Percentiles rank a stretch among this genome's conserved stretches.
Conservation (phyloP, 2,797 vertebrate genomes). For the Anguilla anguilla region DNA sequence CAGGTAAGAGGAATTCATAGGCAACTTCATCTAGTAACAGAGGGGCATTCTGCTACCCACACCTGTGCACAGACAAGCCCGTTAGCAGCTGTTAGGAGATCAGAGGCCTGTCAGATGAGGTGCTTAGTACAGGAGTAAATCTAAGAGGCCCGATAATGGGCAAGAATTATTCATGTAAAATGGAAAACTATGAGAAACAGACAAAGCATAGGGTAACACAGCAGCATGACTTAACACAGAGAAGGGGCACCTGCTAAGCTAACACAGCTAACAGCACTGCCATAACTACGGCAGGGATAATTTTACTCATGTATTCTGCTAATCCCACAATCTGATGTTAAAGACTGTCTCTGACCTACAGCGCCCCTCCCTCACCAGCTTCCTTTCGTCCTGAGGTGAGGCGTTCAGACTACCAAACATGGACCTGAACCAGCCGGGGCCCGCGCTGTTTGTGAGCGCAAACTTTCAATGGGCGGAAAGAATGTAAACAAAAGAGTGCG, state of each 20-base stretch:
- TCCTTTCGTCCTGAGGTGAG: background rate
- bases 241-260: background rate
- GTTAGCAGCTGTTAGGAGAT: background rate
- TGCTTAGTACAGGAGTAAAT: background rate
- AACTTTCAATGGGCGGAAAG: slow-evolving; percentile 14
- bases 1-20: slow-evolving; percentile 49
- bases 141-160: background rate
- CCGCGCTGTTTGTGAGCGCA: background rate
- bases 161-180: background rate
- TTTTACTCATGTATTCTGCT: background rate
- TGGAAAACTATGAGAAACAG: background rate
- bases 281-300: background rate
- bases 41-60: background rate
- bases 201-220: background rate
- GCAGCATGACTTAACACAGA: background rate
- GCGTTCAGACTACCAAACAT: slow-evolving; percentile 1
- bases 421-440: slow-evolving; percentile 9
- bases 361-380: background rate
- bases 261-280: background rate
- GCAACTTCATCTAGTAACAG: slow-evolving; percentile 28
- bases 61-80: background rate
- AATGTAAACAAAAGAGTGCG: slow-evolving; percentile 8
- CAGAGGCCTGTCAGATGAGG: background rate
- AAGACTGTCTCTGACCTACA: background rate
- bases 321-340: background rate